These are phyloP conservation scores for Empis stercorea DNA, from an alignment of 2,888 invertebrate species.

Conservation along the genomic window DNA sequence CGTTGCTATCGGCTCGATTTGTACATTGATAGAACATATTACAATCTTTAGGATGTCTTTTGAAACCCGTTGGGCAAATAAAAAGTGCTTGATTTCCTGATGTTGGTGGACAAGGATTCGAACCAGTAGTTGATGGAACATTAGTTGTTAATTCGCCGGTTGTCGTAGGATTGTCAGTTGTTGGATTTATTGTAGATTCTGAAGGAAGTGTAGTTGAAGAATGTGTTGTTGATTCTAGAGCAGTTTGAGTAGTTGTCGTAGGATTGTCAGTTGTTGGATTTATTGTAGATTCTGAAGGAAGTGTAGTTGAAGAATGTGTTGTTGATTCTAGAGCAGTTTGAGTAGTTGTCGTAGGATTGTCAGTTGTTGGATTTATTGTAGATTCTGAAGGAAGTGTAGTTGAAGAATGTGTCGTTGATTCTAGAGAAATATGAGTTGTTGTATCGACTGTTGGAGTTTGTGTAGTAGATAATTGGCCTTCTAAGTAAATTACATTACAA, in stretches of 20 bases:
- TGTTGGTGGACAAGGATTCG: constrained; percentile 24
- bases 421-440: not conserved
- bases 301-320: no score
- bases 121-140: constrained; percentile 10
- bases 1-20: constrained; percentile 47
- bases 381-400: constrained; percentile 9
- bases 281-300: constrained; percentile 6
- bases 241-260: constrained; percentile 1
- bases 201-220: constrained; percentile 9
- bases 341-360: constrained; percentile 5
- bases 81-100: constrained; percentile 53
- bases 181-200: constrained; percentile 2
- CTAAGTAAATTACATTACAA: no score
- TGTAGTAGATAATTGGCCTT: not conserved
- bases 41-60: constrained; percentile 69
- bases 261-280: constrained; percentile 4
- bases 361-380: constrained; percentile 4
- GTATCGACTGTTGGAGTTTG: not conserved
- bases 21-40: constrained; percentile 76
- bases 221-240: constrained; percentile 1
- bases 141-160: constrained; percentile 2
- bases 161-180: constrained; percentile 8
- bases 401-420: no score
- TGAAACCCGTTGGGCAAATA: constrained; percentile 72
- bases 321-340: not conserved